Base-by-base conservation (phyloP, 2,113 vertebrate genomes). In the Hassar affinis region DNA sequence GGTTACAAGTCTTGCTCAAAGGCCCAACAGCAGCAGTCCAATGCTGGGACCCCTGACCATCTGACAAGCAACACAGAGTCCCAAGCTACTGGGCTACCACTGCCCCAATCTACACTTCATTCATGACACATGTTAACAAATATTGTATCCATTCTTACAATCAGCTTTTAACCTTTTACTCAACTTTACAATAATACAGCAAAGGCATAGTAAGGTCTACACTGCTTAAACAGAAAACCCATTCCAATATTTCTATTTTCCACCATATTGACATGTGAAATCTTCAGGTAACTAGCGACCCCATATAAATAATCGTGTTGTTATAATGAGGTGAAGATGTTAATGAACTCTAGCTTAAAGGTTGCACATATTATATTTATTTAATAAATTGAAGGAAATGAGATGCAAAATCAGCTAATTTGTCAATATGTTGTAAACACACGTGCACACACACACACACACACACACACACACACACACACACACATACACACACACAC, bases 321-420 rank as follows among this genome's bases (percentile, higher is more conserved):
- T 4, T 10, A 30, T 75, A 75, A 75, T 51, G 7, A 52, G 15
- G n/a, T 52, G 27, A 33, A 17, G 27, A 54, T 52, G 22, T 52
- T 52, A 8, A 52, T 10, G 17, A 52, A 75, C 51, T 49, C 71
- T 9, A 74, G n/a, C 47, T 74, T 27, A 51, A 8, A 51, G n/a
- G 17, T 20, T 68, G 6, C 42, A 6, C 47, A 27, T 51, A 9
- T 30, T 74, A 51, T 51, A 27, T 4, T 74, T 30, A 51, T 74
- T 11, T 75, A 30, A 75, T 75, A 75, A 27, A 74, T 49, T n/a
- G n/a, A 75, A 75, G 47, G 25, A 75, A 75, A 52, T 75, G n/a
- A 51, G 47, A 75, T 51, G 22, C 49, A 25, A 74, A 49, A 17
- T 18, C n/a, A 51, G 15, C 45, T 74, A 17, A 17, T 51, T 49